Evolutionary conservation across 2,113 vertebrate species (phyloP), one percentile per base, ranked within the genome.

Genomic region (Galeopterus variegatus): DNA sequence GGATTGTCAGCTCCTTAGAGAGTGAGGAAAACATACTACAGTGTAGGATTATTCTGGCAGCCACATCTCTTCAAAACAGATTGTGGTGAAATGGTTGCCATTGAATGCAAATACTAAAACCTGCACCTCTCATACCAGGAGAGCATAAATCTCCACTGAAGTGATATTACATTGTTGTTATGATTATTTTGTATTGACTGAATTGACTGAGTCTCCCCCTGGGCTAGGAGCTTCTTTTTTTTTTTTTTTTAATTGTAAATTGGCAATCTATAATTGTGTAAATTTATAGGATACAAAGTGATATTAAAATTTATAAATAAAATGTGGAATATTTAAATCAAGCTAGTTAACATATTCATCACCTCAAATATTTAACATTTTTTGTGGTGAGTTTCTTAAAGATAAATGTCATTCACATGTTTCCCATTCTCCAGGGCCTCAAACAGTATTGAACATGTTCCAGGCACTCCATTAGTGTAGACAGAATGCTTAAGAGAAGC

Each of bases 41-140:
- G 19, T n/a, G 6, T 12, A 52, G 12, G 48, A 85, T 95, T 50
- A 93, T 81, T 60, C 76, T 80, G 70, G 56, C 67, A 28, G 58
- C 45, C 82, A 58, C 41, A 31, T 80, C n/a, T 13, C 41, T 75
- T 93, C 23, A 72, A 62, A 83, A 92, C 45, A 81, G 64, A 75
- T 50, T 75, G 64, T 21, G 50, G 69, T 75, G 83, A 80, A 54
- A 79, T 4, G 24, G 48, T 26, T 76, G 41, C 70, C 76, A 90
- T 90, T 45, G 84, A 95, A 92, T 77, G 50, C 88, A 97, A 70
- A 52, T 82, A 92, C 67, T 69, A 62, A 88, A 96, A 69, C 58
- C 69, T 73, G 73, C 14, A 10, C 14, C 14, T 93, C 64, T 94
- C 72, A 15, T 77, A 73, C 60, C n/a, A 72, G 50, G 54, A 73